A percentile compares a stretch with the other conserved stretches of the same genome.
phyloP scores from a whole-genome alignment of 2,113 vertebrate genomes.

The Prunella fulvescens region DNA sequence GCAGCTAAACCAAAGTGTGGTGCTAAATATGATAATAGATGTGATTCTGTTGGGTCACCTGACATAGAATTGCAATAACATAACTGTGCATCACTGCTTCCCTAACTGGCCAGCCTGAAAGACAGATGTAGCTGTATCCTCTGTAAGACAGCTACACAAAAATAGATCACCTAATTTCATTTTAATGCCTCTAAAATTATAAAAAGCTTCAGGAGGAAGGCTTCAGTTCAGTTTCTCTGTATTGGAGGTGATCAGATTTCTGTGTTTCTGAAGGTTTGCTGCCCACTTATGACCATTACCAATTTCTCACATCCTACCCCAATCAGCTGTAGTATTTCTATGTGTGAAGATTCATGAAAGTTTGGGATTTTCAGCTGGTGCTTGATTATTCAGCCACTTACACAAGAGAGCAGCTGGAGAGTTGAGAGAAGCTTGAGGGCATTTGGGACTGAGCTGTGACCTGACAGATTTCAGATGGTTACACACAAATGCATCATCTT shows the following conservation, averaged over 20 bases:
- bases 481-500: not conserved
- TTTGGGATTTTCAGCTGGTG: not conserved
- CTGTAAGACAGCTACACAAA: not conserved
- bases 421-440: not conserved
- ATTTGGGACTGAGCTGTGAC: not conserved
- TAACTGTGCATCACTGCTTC: not conserved
- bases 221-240: not conserved
- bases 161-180: not conserved
- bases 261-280: not conserved
- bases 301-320: not conserved
- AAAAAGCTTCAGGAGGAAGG: not conserved
- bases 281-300: not conserved
- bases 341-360: not conserved
- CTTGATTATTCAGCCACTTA: not conserved
- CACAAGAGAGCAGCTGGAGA: not conserved
- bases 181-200: not conserved
- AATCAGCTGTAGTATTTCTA: not conserved
- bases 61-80: not conserved
- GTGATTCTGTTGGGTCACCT: not conserved
- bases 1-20: not conserved
- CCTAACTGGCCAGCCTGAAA: not conserved
- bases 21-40: not conserved
- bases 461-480: not conserved
- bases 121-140: not conserved
- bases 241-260: not conserved